A percentile compares a stretch with the other conserved stretches of the same genome.
Evolutionary conservation across 2,797 vertebrate genomes (phyloP).

Genomic region (Sebastiscus albofasciatus): DNA sequence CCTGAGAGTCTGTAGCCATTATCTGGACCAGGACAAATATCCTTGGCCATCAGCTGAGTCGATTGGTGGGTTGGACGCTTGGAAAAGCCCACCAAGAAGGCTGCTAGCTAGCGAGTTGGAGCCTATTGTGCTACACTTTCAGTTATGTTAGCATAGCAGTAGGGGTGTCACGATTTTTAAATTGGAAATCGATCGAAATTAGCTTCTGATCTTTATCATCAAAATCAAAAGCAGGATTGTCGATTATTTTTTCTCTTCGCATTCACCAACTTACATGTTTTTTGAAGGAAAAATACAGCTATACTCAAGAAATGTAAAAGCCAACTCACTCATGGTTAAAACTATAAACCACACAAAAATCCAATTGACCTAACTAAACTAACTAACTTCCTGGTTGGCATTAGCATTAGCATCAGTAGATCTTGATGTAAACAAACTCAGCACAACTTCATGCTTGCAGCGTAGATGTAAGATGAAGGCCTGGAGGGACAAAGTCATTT

Average conservation of each 20-base stretch:
- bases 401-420: neutral
- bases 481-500: neutral
- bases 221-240: neutral
- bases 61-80: neutral
- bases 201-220: too few relatives aligned
- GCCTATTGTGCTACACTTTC: neutral
- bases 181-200: too few relatives aligned
- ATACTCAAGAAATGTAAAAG: too few relatives aligned
- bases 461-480: neutral
- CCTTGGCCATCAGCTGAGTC: neutral
- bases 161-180: too few relatives aligned
- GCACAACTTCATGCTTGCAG: neutral
- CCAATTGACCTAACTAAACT: too few relatives aligned
- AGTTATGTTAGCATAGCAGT: neutral
- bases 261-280: rapidly evolving
- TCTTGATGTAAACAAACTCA: neutral
- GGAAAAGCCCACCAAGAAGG: neutral
- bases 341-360: too few relatives aligned
- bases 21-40: neutral
- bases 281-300: too few relatives aligned
- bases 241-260: too few relatives aligned
- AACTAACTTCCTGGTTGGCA: too few relatives aligned
- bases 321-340: too few relatives aligned
- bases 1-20: neutral
- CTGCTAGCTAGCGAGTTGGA: neutral